A percentile compares a stretch with the other conserved stretches of the same genome.
These are phyloP conservation scores for Mionectes olivaceus DNA, from an alignment of 2,797 vertebrate genomes.

Conservation along the genomic window DNA sequence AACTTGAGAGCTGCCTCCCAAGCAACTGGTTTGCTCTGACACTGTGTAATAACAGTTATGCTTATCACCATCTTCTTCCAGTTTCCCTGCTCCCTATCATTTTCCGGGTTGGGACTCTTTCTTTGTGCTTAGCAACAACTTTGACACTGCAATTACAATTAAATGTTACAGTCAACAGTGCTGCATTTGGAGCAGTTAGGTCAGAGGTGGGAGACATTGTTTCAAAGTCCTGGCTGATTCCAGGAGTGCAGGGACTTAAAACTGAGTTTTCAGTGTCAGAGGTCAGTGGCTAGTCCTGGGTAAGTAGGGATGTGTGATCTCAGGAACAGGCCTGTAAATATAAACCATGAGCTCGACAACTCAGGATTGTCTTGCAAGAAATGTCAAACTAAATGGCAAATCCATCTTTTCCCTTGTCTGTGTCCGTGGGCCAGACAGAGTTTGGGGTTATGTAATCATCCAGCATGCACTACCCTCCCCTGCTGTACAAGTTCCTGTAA, in stretches of 20 bases:
- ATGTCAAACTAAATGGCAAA: background rate
- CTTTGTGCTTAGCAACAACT: background rate
- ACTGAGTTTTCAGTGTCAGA: background rate
- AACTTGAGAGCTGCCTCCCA: background rate
- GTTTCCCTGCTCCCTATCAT: background rate
- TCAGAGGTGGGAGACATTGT: background rate
- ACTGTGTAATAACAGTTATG: background rate
- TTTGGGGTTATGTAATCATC: background rate
- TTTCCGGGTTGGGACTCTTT: background rate
- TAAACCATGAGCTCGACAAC: background rate
- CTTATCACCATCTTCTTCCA: background rate
- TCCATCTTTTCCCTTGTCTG: background rate
- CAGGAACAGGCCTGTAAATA: background rate
- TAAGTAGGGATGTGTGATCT: background rate
- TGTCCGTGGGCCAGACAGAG: background rate
- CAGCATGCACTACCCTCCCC: background rate
- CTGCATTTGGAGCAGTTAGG: background rate
- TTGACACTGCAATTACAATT: background rate
- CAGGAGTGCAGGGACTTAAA: background rate
- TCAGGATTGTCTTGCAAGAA: background rate
- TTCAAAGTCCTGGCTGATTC: background rate
- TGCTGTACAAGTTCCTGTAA: background rate
- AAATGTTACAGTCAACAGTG: background rate
- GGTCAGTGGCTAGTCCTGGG: background rate
- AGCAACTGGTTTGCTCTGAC: background rate